A percentile compares a stretch with the other conserved stretches of the same genome.
Evolutionary conservation across 1,140 invertebrate species (phyloP).

Genomic region (Hylaeus anthracinus): DNA sequence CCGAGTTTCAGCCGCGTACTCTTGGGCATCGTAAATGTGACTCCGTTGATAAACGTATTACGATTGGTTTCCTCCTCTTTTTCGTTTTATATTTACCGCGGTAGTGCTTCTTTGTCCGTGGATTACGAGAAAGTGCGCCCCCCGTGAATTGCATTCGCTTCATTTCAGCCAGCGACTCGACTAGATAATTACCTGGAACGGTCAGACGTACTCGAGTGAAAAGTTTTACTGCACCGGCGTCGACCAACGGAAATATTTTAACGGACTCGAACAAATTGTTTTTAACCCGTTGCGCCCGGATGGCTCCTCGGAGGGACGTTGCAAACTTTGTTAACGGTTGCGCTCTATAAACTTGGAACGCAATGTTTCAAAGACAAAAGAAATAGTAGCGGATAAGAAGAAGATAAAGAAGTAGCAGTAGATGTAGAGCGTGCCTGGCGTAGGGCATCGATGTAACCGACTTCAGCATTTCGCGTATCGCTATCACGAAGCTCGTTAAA

Average conservation of each 20-base stretch:
- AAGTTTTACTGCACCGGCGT: neutral
- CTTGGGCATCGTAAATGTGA: constrained; percentile 16
- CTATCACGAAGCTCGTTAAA: no score
- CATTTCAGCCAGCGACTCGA: neutral
- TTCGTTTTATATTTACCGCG: constrained; percentile 1
- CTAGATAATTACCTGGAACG: neutral
- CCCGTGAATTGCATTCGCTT: constrained; percentile 17
- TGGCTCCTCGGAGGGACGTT: no score
- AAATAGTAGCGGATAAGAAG: no score
- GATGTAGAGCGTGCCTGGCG: no score
- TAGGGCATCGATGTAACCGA: no score
- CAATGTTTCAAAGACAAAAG: no score
- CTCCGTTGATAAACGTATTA: constrained; percentile 32
- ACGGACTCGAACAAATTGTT: neutral
- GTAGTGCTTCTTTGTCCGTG: constrained; percentile 15
- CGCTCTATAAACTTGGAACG: no score
- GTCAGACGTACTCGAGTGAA: neutral
- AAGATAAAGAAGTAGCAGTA: no score
- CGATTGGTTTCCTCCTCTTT: constrained; percentile 1
- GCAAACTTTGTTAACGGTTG: no score
- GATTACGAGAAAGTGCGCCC: constrained; percentile 9
- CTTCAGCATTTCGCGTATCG: no score
- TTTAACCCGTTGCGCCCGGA: neutral
- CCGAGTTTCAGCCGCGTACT: constrained; percentile 20
- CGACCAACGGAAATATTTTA: neutral